Evolutionary conservation across 2,888 invertebrate genomes (phyloP), one percentile per base, ranked within the genome.

Genomic region (Galeruca laticollis): DNA sequence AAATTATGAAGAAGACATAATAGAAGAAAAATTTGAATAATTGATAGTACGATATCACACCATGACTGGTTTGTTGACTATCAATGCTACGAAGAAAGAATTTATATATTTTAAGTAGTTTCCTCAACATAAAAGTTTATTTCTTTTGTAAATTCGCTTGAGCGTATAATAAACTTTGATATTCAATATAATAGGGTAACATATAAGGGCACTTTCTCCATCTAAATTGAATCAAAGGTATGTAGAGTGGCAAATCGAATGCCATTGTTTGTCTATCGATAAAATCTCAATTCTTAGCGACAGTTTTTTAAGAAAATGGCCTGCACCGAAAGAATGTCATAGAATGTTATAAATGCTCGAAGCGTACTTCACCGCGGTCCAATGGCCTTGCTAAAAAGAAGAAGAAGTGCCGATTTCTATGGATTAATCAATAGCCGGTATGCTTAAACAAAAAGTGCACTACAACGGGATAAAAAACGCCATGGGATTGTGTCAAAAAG

Each of bases 401-500:
- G 67, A 73, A 75, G 73, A 73, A 74, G 70, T 72, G 77, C 81
- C 81, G 82, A 80, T 78, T 82, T 82, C 79, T 79, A 82, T 80
- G 76, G 79, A 77, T 79, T 78, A 79, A 79, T 77, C 78, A 77
- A 73, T 78, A 76, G 77, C 79, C 80, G 79, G 77, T 76, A 74
- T 78, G 72, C 74, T 76, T 80, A 80, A 79, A 81, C 80, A 80
- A 80, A 78, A 78, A 77, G 78, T 76, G 76, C 77, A 79, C 82
- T 81, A 81, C 77, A 79, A 75, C 71, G 69, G 70, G 75, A 74
- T 67, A 73, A 72, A 75, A 75, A 74, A 82, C 82, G 82, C 81
- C 80, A 81, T 78, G 80, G 78, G 81, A 81, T 83, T 84, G 84
- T 84, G 86, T 86, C 85, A 86, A 85, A 86, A 86, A 85, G 85